These are phyloP conservation scores for Macrotus californicus DNA, from an alignment of 2,113 vertebrate genomes.

Conservation along the genomic window DNA sequence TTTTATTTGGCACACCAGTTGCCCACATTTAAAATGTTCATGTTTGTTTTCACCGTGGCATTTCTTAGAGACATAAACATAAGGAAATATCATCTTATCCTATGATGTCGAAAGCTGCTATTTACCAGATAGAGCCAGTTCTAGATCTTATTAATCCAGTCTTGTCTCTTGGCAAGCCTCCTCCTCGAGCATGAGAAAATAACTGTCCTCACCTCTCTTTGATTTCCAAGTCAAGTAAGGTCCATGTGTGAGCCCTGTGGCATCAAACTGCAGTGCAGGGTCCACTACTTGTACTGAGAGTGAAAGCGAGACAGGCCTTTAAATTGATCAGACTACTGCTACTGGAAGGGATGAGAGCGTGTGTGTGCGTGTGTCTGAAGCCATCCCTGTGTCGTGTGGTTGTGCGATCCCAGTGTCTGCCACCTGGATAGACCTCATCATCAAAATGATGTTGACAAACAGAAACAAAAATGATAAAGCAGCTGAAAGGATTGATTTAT, in stretches of 20 bases:
- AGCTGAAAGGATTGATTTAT: neutral
- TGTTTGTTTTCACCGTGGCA: neutral
- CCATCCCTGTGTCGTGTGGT: neutral
- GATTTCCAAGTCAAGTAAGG: slow-evolving; percentile 14
- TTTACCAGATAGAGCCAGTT: neutral
- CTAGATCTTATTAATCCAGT: slow-evolving; percentile 1
- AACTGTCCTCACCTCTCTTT: slow-evolving; percentile 11
- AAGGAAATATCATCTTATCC: neutral
- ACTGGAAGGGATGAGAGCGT: neutral
- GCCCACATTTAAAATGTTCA: neutral
- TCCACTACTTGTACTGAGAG: neutral
- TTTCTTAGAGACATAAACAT: slow-evolving; percentile 13
- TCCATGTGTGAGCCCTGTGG: slow-evolving; percentile 43
- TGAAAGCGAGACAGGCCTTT: slow-evolving; percentile 29
- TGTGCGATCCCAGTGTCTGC: fast-evolving
- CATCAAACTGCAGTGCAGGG: neutral
- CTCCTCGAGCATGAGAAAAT: neutral
- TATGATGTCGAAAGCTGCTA: neutral
- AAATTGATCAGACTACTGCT: neutral
- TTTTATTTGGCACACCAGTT: neutral
- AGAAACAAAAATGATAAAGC: neutral
- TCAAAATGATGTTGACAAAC: neutral
- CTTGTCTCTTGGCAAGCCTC: slow-evolving; percentile 22
- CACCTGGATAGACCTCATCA: neutral
- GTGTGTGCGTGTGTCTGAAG: neutral